phyloP scores from a whole-genome alignment of 2,888 invertebrate genomes.

The Apantesis nais region DNA sequence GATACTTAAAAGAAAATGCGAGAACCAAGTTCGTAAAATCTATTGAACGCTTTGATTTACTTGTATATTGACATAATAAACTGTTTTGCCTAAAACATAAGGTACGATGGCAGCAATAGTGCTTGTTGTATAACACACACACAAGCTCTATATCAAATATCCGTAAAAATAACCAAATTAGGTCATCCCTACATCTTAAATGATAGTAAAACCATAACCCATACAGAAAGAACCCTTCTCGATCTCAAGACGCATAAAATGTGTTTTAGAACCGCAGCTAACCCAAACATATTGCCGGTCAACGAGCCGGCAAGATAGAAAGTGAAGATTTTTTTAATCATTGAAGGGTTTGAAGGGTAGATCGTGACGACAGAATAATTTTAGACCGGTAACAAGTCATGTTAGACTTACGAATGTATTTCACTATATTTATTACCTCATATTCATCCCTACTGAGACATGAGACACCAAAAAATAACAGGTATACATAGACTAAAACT shows the following conservation, averaged over 20 bases:
- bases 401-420: constrained; percentile 39
- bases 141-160: constrained; percentile 19
- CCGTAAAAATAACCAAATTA: constrained; percentile 38
- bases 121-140: not conserved
- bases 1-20: no score
- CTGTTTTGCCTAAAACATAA: no score
- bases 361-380: constrained; percentile 49
- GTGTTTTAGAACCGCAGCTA: constrained; percentile 66
- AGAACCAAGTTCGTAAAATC: no score
- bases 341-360: constrained; percentile 63
- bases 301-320: constrained; percentile 61
- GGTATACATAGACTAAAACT: no score
- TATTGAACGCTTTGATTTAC: no score
- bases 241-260: constrained; percentile 63
- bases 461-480: no score
- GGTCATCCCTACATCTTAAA: constrained; percentile 49
- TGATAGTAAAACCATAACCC: constrained; percentile 62
- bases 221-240: constrained; percentile 57
- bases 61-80: no score
- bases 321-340: constrained; percentile 75
- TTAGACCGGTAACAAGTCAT: constrained; percentile 35
- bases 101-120: no score
- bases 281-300: constrained; percentile 61
- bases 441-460: no score
- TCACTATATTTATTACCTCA: not conserved